Conservation (phyloP, 2,797 vertebrate genomes). For the Cygnus olor region DNA sequence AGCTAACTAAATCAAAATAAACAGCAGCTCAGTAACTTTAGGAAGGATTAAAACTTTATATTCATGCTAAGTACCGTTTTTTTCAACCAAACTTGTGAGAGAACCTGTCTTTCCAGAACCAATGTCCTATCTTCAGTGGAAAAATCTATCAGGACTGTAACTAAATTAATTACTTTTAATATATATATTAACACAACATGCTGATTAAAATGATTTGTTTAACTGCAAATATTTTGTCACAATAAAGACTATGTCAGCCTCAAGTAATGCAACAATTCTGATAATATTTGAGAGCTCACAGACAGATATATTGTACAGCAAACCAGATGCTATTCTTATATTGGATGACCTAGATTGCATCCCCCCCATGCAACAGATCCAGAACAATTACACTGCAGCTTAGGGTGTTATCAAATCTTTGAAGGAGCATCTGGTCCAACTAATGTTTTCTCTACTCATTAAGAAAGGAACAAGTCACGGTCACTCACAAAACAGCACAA, state of each 20-base stretch:
- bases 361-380: not conserved
- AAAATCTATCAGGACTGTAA: not conserved
- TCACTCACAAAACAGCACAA: not conserved
- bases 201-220: not conserved
- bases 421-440: constrained; percentile 25
- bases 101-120: not conserved
- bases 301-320: not conserved
- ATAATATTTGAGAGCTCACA: not conserved
- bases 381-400: not conserved
- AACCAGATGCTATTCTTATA: not conserved
- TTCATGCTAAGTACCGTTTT: not conserved
- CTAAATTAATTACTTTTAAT: not conserved
- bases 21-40: not conserved
- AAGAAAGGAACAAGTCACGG: constrained; percentile 29
- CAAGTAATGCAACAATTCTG: not conserved
- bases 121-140: not conserved
- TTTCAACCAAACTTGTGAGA: not conserved
- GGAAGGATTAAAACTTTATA: constrained; percentile 13
- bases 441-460: constrained; percentile 32
- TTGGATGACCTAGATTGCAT: not conserved
- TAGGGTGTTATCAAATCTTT: not conserved
- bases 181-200: not conserved
- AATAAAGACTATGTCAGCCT: not conserved
- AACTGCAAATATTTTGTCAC: not conserved
- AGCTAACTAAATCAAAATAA: constrained; percentile 5